Conservation (phyloP, 2,113 vertebrate species). For the Anthoscopus minutus region DNA sequence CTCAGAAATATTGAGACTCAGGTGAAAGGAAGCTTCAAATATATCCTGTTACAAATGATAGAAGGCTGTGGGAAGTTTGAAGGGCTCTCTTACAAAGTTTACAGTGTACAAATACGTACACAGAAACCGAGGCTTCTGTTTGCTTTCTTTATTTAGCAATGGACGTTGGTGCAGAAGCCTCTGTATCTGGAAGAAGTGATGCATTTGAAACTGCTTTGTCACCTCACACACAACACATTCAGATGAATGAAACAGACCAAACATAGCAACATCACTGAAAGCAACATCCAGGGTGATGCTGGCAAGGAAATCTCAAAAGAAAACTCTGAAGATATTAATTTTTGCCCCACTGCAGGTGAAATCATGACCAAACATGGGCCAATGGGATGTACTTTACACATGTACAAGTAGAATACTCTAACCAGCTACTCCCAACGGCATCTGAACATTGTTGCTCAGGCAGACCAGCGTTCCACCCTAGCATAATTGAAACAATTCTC, state of each 20-base stretch:
- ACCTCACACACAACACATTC: background rate
- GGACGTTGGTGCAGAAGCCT: background rate
- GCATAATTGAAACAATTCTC: background rate
- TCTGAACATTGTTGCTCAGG: background rate
- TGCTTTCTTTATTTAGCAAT: background rate
- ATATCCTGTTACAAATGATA: background rate
- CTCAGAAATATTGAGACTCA: background rate
- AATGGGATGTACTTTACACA: background rate
- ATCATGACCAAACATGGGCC: background rate
- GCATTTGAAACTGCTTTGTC: background rate
- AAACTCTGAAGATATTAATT: background rate
- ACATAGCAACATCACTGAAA: background rate
- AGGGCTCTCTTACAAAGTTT: background rate
- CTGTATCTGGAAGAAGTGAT: background rate
- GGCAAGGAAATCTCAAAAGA: background rate
- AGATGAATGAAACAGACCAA: background rate
- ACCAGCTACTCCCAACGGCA: background rate
- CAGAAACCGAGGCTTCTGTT: background rate
- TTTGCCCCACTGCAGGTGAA: background rate
- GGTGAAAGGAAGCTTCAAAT: background rate
- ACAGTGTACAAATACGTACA: accelerated
- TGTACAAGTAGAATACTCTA: background rate
- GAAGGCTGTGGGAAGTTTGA: background rate
- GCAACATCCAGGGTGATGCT: background rate
- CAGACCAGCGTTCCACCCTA: background rate